phyloP scores from a whole-genome alignment of 2,888 invertebrate species.

The Boloria euphrosyne region DNA sequence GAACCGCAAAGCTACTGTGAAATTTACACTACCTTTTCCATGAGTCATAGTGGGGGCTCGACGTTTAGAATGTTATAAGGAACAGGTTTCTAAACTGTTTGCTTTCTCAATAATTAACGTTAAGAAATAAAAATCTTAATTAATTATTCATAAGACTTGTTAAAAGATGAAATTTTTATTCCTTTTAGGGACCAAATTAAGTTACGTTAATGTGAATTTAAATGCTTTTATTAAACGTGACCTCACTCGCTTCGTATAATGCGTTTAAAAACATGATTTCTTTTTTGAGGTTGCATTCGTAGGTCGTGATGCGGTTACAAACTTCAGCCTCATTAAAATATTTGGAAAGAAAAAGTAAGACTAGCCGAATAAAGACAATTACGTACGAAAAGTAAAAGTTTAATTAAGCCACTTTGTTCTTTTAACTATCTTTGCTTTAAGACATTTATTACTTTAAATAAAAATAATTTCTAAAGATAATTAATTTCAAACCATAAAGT shows the following conservation, averaged over 20 bases:
- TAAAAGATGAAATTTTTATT: slow-evolving; percentile 23
- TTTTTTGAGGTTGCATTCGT: slow-evolving; percentile 31
- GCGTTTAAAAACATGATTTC: slow-evolving; percentile 33
- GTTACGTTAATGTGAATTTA: slow-evolving; percentile 37
- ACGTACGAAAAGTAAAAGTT: slow-evolving; percentile 21
- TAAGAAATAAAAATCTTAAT: slow-evolving; percentile 22
- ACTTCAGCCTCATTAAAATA: slow-evolving; percentile 35
- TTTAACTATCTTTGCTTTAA: background rate
- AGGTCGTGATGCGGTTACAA: slow-evolving; percentile 39
- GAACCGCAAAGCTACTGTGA: background rate
- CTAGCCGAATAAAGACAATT: slow-evolving; percentile 23
- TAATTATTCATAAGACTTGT: slow-evolving; percentile 24
- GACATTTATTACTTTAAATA: background rate
- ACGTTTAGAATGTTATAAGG: slow-evolving; percentile 3
- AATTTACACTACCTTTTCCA: slow-evolving; percentile 14
- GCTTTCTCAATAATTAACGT: slow-evolving; percentile 16
- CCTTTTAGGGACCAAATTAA: slow-evolving; percentile 28
- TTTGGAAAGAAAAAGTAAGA: slow-evolving; percentile 28
- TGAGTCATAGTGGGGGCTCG: slow-evolving; percentile 15
- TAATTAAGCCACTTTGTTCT: slow-evolving; percentile 4
- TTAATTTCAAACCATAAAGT: background rate
- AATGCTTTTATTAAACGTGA: slow-evolving; percentile 35
- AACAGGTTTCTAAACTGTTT: slow-evolving; percentile 15
- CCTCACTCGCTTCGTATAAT: slow-evolving; percentile 25
- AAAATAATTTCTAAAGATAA: background rate